Conservation (phyloP, 2,797 vertebrate species). For the Siniperca scherzeri region DNA sequence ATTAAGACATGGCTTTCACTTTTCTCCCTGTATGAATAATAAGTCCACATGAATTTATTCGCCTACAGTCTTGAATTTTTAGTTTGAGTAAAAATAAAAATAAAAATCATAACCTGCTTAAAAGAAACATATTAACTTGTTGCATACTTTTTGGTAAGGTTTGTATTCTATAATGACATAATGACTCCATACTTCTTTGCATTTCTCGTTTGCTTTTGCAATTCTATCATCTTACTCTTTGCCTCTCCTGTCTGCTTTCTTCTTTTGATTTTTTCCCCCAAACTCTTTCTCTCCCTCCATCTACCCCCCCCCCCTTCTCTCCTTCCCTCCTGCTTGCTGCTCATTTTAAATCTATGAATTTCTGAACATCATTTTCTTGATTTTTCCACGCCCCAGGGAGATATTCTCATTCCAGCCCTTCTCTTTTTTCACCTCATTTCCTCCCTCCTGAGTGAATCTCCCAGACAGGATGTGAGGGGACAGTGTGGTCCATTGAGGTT, state of each 20-base stretch:
- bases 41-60: constrained; percentile 65
- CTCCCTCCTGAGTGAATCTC: constrained; percentile 79
- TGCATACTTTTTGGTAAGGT: constrained; percentile 37
- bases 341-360: constrained; percentile 89
- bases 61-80: constrained; percentile 51
- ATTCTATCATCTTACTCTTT: constrained; percentile 28
- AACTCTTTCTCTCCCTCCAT: constrained; percentile 24
- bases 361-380: constrained; percentile 87
- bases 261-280: constrained; percentile 6
- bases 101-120: constrained; percentile 31
- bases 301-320: constrained; percentile 15
- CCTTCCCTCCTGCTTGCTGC: constrained; percentile 73
- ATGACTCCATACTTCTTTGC: constrained; percentile 44
- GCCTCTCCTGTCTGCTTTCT: constrained; percentile 34
- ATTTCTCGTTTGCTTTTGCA: constrained; percentile 29
- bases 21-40: constrained; percentile 71
- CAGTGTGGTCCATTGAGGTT: constrained; percentile 70
- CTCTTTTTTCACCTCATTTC: constrained; percentile 83
- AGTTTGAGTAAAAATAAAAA: constrained; percentile 25
- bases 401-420: constrained; percentile 82
- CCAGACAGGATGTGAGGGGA: constrained; percentile 80
- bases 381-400: constrained; percentile 83
- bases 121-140: constrained; percentile 62
- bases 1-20: constrained; percentile 76
- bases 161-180: constrained; percentile 43